Evolutionary conservation across 2,888 invertebrate genomes (phyloP).

Genomic region (Toxonevra muliebris): DNA sequence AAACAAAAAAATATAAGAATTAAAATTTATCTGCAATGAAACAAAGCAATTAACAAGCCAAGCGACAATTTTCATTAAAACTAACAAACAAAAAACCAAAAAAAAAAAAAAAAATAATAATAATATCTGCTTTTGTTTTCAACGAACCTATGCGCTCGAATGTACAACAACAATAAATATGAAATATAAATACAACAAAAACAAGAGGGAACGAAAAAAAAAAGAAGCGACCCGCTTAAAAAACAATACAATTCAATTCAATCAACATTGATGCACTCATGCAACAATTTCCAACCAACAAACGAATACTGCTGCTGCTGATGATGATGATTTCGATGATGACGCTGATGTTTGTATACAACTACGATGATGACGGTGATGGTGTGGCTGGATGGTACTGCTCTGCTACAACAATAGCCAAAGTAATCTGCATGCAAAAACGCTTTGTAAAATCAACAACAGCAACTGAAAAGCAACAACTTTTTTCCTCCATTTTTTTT

Average conservation of each 20-base stretch:
- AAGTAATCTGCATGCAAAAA: conserved; percentile 31
- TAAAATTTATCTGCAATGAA: no score
- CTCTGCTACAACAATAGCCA: conserved; percentile 3
- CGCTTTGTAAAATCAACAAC: conserved; percentile 23
- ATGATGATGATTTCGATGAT: conserved; percentile 19
- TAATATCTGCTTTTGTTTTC: no score
- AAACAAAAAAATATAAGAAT: no score
- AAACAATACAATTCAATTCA: conserved; percentile 54
- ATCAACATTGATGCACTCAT: conserved; percentile 48
- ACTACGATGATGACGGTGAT: conserved; percentile 21
- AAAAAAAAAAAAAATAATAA: conserved; percentile 14
- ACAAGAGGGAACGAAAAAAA: conserved; percentile 39
- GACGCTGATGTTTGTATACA: conserved; percentile 22
- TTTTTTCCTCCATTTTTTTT: conserved; percentile 25
- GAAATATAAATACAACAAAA: conserved; percentile 3
- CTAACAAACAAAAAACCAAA: conserved; percentile 32
- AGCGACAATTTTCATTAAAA: conserved; percentile 60
- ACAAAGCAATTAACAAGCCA: conserved; percentile 44
- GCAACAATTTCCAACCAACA: conserved; percentile 21
- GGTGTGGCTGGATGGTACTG: no score
- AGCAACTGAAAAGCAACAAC: conserved; percentile 40
- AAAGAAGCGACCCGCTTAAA: conserved; percentile 43
- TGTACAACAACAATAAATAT: no score
- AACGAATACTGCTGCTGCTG: no score
- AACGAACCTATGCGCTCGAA: no score